Evolutionary conservation across 2,888 invertebrate genomes (phyloP), one percentile per base, ranked within the genome.

Genomic region (Lomographa bimaculata): DNA sequence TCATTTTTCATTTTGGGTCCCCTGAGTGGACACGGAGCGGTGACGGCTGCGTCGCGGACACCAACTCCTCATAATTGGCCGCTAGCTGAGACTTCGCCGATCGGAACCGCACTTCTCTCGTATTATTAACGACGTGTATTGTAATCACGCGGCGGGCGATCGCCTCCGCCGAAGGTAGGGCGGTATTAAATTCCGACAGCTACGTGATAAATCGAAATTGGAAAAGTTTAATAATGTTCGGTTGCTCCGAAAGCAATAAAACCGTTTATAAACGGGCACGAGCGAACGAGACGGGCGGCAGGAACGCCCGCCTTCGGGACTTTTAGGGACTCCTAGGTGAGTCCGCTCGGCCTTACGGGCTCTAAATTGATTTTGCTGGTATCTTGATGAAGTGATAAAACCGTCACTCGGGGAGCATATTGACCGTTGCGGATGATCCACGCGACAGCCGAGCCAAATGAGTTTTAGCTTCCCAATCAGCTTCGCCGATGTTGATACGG

Each of bases 161-260:
- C 87, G 87, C 84, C 87, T 85, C 76, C 85, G 81, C 77, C 79
- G 86, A 89, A 89, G 89, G 87, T 89, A 85, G 86, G 87, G 87
- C 84, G 89, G 89, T 89, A 89, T 89, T 89, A 89, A 89, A 89
- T 89, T 89, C 89, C 89, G 89, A 89, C 89, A 89, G 87, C 89
- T 89, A 89, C 89, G 89, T 89, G 89, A 89, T 89, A 89, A 89
- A 89, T 89, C 89, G 89, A 89, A 89, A 89, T 89, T 89, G 89
- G 89, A 89, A 89, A 89, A 89, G 89, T 89, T 89, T 89, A 89
- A 89, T 89, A 89, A 89, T 89, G 89, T 89, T 89, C 89, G 87
- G 87, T 87, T 87, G 87, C 89, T 87, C 87, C 87, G 86, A 87
- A 87, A 86, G 89, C 89, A 89, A 89, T 89, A 89, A 89, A 89